Percentiles rank a stretch among this genome's conserved stretches.
These are phyloP conservation scores for Sphenodon punctatus DNA, from an alignment of 2,797 vertebrate species.

Conservation along the genomic window DNA sequence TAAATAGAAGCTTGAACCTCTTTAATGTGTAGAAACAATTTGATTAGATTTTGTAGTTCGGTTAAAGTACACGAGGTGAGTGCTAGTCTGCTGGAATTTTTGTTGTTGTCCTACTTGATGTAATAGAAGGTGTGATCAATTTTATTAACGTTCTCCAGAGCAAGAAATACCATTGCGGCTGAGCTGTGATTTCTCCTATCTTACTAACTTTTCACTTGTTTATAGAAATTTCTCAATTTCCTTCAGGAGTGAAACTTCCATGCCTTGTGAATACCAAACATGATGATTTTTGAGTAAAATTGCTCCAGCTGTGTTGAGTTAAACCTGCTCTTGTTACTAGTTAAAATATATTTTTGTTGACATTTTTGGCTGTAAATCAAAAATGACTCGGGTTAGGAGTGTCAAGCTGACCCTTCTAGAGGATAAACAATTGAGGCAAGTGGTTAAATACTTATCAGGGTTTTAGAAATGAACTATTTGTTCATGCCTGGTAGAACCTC, in stretches of 20 bases:
- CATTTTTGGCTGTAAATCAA: too few relatives aligned
- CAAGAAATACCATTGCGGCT: accelerated
- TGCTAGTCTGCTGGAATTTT: background rate
- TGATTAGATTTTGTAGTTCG: background rate
- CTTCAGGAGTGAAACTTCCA: background rate
- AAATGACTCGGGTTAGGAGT: too few relatives aligned
- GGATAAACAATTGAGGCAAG: too few relatives aligned
- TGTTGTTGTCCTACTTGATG: background rate
- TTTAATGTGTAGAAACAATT: background rate
- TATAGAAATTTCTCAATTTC: background rate
- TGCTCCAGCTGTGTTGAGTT: background rate
- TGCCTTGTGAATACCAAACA: too few relatives aligned
- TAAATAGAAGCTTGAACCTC: background rate
- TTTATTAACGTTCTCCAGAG: background rate
- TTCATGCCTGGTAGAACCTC: too few relatives aligned
- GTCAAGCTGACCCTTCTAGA: too few relatives aligned
- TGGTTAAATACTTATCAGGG: too few relatives aligned
- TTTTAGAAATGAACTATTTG: too few relatives aligned
- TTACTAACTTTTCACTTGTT: background rate
- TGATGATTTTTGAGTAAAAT: too few relatives aligned
- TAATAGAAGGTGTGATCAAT: background rate
- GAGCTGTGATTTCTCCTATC: background rate
- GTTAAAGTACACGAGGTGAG: background rate
- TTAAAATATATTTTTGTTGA: too few relatives aligned
- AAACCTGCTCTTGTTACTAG: background rate